Evolutionary conservation across 2,888 invertebrate species (phyloP).

Genomic region (Apoda limacodes): DNA sequence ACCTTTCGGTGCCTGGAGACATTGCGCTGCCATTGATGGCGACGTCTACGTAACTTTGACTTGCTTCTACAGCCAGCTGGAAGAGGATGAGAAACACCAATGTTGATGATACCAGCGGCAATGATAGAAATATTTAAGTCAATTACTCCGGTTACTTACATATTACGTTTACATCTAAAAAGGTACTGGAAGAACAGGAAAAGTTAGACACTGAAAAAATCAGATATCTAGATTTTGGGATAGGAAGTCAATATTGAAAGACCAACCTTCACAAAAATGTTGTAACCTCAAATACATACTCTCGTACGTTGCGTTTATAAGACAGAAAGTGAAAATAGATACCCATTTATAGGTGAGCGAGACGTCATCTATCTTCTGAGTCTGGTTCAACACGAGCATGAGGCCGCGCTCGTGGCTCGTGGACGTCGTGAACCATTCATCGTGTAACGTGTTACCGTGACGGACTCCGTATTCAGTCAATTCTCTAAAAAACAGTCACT

Average conservation of each 20-base stretch:
- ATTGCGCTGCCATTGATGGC: slow-evolving; percentile 39
- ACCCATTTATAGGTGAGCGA: slow-evolving; percentile 51
- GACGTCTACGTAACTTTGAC: slow-evolving; percentile 33
- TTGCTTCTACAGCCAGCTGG: slow-evolving; percentile 31
- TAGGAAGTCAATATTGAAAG: no score
- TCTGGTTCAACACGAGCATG: slow-evolving; percentile 38
- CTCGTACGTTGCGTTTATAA: no score
- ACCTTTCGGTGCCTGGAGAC: slow-evolving; percentile 35
- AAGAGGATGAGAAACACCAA: no score
- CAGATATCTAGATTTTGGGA: no score
- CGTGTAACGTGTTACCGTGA: neutral
- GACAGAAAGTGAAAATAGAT: slow-evolving; percentile 9
- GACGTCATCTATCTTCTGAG: slow-evolving; percentile 21
- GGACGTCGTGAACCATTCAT: slow-evolving; percentile 10
- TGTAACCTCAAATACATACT: no score
- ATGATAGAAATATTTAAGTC: no score
- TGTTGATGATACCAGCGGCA: no score
- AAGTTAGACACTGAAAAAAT: no score
- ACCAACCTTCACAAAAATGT: no score
- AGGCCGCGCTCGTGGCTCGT: slow-evolving; percentile 29
- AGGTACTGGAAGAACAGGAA: no score
- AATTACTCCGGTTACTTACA: no score
- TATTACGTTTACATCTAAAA: no score
- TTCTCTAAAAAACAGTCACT: slow-evolving; percentile 23
- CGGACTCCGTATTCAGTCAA: slow-evolving; percentile 8